These are phyloP conservation scores for Miichthys miiuy DNA, from an alignment of 2,797 vertebrate species.

Conservation along the genomic window DNA sequence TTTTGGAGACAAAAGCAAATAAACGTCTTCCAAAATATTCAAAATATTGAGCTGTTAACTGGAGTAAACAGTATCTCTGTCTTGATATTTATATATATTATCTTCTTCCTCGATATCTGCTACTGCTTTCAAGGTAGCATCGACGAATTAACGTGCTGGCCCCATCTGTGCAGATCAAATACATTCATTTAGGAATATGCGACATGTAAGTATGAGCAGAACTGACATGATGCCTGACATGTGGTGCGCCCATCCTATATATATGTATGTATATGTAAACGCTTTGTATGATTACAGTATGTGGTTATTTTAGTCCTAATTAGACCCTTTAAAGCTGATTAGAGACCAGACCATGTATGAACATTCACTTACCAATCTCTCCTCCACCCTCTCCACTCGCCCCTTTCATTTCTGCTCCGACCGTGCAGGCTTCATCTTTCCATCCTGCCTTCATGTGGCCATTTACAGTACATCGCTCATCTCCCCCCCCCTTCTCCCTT, in stretches of 20 bases:
- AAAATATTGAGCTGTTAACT: too few species aligned
- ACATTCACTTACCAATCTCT: constrained; percentile 45
- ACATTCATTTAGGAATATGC: neutral
- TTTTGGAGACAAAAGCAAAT: neutral
- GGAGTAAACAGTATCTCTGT: too few species aligned
- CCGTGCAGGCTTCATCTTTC: constrained; percentile 37
- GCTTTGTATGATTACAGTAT: constrained; percentile 60
- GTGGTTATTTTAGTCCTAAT: constrained; percentile 44
- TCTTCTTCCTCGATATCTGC: too few species aligned
- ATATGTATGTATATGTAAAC: constrained; percentile 14
- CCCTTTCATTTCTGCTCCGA: constrained; percentile 58
- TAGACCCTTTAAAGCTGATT: constrained; percentile 67
- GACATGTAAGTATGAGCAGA: neutral
- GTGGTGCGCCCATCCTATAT: constrained; percentile 8
- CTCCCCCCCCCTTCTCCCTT: neutral
- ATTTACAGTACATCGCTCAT: constrained; percentile 27
- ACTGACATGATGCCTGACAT: neutral
- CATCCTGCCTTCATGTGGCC: constrained; percentile 53
- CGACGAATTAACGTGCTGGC: too few species aligned
- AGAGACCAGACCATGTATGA: constrained; percentile 61
- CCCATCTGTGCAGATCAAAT: neutral
- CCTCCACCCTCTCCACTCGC: constrained; percentile 50
- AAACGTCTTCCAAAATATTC: neutral
- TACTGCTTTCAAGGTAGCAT: too few species aligned
- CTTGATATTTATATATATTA: too few species aligned